Percentiles rank a stretch among this genome's conserved stretches.
Evolutionary conservation across 2,888 invertebrate genomes (phyloP).

Genomic region (Diarsia rubi): DNA sequence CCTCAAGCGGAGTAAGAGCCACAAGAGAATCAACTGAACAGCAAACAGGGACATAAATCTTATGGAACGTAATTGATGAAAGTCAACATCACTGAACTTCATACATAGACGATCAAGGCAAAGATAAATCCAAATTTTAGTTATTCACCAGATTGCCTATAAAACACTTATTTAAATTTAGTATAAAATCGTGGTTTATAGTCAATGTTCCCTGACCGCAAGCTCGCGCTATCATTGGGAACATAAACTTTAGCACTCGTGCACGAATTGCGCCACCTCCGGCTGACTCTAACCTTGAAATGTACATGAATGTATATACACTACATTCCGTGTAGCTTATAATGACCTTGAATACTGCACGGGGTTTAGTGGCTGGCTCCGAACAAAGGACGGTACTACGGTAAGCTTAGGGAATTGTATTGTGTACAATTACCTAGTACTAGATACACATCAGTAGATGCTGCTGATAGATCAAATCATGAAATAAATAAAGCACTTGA

Average conservation of each 20-base stretch:
- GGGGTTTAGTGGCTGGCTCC: conserved; percentile 36
- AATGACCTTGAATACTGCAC: conserved; percentile 49
- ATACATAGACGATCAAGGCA: background rate
- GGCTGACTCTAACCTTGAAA: conserved; percentile 57
- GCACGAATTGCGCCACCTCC: conserved; percentile 57
- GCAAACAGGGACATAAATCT: background rate
- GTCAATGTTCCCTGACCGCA: conserved; percentile 1
- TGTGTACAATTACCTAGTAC: conserved; percentile 20
- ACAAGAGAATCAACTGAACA: background rate
- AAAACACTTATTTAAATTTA: conserved; percentile 8
- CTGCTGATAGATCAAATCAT: conserved; percentile 24
- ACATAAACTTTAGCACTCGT: conserved; percentile 39
- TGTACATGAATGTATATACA: conserved; percentile 44
- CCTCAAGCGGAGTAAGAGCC: background rate
- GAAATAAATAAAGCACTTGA: conserved; percentile 43
- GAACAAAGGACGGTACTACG: conserved; percentile 46
- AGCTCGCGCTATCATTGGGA: conserved; percentile 15
- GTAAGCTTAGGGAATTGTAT: conserved; percentile 41
- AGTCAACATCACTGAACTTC: background rate
- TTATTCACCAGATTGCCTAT: background rate
- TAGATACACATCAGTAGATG: conserved; percentile 18
- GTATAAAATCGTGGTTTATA: conserved; percentile 1
- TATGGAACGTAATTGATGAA: background rate
- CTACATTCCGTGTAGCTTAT: conserved; percentile 48
- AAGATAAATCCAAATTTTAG: background rate